Percentiles rank a stretch among this genome's conserved stretches.
These are phyloP conservation scores for Papilio helenus DNA, from an alignment of 1,140 invertebrate genomes.

Conservation along the genomic window DNA sequence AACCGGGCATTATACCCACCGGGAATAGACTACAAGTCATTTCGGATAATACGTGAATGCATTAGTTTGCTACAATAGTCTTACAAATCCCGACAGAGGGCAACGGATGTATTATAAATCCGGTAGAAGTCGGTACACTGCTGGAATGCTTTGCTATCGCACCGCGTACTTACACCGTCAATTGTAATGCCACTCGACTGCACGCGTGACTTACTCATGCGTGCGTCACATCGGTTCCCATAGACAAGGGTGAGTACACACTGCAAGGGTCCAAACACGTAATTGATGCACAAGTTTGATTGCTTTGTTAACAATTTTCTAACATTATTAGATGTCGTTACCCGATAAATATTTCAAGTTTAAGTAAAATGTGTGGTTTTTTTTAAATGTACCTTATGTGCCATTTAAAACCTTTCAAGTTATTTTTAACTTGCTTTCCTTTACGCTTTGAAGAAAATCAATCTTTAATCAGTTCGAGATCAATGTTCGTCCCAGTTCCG, in stretches of 20 bases:
- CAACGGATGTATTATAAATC: constrained; percentile 26
- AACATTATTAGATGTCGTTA: background rate
- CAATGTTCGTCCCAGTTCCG: constrained; percentile 47
- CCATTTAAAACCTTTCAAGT: background rate
- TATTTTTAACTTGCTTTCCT: background rate
- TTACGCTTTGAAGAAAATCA: background rate
- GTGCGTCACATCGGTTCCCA: constrained; percentile 58
- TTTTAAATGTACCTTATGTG: background rate
- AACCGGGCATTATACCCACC: too few species aligned
- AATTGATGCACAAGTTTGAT: background rate
- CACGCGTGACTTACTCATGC: constrained; percentile 50
- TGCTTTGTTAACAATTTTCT: background rate
- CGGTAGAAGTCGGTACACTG: background rate
- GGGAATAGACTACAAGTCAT: too few species aligned
- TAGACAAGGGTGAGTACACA: constrained; percentile 42
- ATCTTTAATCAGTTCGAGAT: constrained; percentile 6
- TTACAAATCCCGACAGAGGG: background rate
- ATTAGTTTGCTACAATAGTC: background rate
- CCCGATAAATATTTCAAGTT: too few species aligned
- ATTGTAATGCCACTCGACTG: constrained; percentile 54
- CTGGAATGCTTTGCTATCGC: constrained; percentile 39
- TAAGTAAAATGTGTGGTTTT: too few species aligned
- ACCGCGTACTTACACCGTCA: constrained; percentile 36
- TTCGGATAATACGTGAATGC: too few species aligned
- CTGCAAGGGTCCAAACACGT: background rate